Percentiles rank a stretch among this genome's conserved stretches.
Evolutionary conservation across 1,140 invertebrate species (phyloP).

Genomic region (Drosophila lowei): DNA sequence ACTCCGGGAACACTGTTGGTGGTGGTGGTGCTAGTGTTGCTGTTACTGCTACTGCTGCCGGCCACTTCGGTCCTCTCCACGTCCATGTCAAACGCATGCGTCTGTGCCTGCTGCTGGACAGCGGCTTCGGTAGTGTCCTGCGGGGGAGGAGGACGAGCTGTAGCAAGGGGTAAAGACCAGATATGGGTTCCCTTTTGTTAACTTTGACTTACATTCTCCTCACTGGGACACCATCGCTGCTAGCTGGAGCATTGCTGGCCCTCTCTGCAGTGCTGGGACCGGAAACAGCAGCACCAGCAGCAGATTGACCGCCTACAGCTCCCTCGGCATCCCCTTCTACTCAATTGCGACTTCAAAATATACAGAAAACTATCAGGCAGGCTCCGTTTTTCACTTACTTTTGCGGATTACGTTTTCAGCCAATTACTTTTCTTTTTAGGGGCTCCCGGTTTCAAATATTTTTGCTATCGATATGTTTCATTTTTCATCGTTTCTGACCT

Average conservation of each 20-base stretch:
- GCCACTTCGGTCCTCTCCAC: slow-evolving; percentile 69
- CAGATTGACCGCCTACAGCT: slow-evolving; percentile 31
- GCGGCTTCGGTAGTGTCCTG: slow-evolving; percentile 82
- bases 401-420: too few species aligned
- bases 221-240: slow-evolving; percentile 32
- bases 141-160: slow-evolving; percentile 22
- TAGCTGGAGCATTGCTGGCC: not conserved
- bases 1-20: slow-evolving; percentile 28
- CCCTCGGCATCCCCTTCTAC: slow-evolving; percentile 26
- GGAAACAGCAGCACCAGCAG: slow-evolving; percentile 4
- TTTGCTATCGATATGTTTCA: too few species aligned
- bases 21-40: slow-evolving; percentile 12
- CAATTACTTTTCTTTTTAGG: too few species aligned
- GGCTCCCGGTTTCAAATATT: too few species aligned
- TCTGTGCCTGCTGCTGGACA: slow-evolving; percentile 1
- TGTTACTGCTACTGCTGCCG: slow-evolving; percentile 18
- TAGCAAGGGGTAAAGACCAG: not conserved
- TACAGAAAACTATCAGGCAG: too few species aligned
- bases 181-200: not conserved
- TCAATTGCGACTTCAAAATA: too few species aligned
- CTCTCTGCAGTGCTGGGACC: not conserved
- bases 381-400: too few species aligned
- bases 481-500: too few species aligned
- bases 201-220: slow-evolving; percentile 83
- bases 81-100: slow-evolving; percentile 52